Percentiles rank a stretch among this genome's conserved stretches.
These are phyloP conservation scores for Lomographa bimaculata DNA, from an alignment of 2,888 invertebrate genomes.

Conservation along the genomic window DNA sequence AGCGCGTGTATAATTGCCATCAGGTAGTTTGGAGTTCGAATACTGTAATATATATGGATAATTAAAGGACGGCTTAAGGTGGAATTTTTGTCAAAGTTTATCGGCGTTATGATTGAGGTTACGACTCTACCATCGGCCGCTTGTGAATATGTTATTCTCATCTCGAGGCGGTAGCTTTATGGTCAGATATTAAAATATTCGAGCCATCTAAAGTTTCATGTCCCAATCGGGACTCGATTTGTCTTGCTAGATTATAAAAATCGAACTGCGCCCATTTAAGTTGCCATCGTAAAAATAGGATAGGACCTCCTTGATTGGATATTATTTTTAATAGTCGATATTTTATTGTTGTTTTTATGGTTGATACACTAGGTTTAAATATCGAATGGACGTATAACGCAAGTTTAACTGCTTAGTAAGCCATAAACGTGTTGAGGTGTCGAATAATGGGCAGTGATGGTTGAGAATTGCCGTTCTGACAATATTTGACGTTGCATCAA, in stretches of 20 bases:
- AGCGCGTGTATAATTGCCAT: constrained; percentile 81
- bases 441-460: constrained; percentile 20
- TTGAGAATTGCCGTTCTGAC: constrained; percentile 23
- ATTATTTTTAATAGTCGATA: constrained; percentile 56
- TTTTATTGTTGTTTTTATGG: constrained; percentile 49
- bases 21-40: constrained; percentile 75
- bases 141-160: constrained; percentile 55
- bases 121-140: constrained; percentile 58
- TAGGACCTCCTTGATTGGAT: constrained; percentile 64
- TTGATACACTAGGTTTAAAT: constrained; percentile 25
- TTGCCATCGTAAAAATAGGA: constrained; percentile 60
- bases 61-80: constrained; percentile 81
- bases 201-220: constrained; percentile 41
- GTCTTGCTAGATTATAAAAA: constrained; percentile 75
- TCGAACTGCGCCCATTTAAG: constrained; percentile 61
- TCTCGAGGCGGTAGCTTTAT: constrained; percentile 76
- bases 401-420: constrained; percentile 45
- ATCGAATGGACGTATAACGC: constrained; percentile 25
- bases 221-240: constrained; percentile 65
- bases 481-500: constrained; percentile 21
- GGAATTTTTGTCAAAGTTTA: constrained; percentile 83
- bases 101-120: constrained; percentile 81
- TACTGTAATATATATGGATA: constrained; percentile 81
- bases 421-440: constrained; percentile 33
- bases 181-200: constrained; percentile 50